These are phyloP conservation scores for Nudaria mundana DNA, from an alignment of 2,888 invertebrate species.

Conservation along the genomic window DNA sequence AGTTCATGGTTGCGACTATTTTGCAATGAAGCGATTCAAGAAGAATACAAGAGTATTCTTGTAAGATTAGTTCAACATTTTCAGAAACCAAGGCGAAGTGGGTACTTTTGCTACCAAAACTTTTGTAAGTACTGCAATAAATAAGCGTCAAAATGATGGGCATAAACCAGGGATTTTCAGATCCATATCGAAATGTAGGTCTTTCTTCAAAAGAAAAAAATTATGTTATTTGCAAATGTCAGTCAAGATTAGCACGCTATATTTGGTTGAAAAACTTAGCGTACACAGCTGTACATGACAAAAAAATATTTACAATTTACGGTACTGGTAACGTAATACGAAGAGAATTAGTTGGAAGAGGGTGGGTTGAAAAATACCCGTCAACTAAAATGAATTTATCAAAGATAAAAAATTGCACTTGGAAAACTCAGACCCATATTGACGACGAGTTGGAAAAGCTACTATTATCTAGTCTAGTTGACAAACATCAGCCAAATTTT, in stretches of 20 bases:
- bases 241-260: constrained; percentile 49
- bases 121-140: too few relatives aligned
- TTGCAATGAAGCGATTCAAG: too few relatives aligned
- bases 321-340: constrained; percentile 77
- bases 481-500: constrained; percentile 58
- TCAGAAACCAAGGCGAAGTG: too few relatives aligned
- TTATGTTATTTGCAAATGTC: constrained; percentile 58
- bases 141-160: too few relatives aligned
- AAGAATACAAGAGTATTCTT: too few relatives aligned
- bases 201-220: constrained; percentile 63
- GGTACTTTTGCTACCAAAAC: too few relatives aligned
- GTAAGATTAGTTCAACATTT: too few relatives aligned
- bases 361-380: constrained; percentile 88
- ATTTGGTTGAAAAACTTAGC: constrained; percentile 65
- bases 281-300: constrained; percentile 65
- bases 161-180: too few relatives aligned
- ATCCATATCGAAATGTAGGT: constrained; percentile 35
- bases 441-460: constrained; percentile 59
- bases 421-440: constrained; percentile 42
- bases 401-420: constrained; percentile 52
- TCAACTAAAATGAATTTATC: constrained; percentile 56
- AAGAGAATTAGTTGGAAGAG: constrained; percentile 81
- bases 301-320: constrained; percentile 79
- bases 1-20: too few relatives aligned
- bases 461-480: constrained; percentile 64